A percentile compares a stretch with the other conserved stretches of the same genome.
These are phyloP conservation scores for Salarias fasciatus DNA, from an alignment of 2,797 vertebrate genomes.

Conservation along the genomic window DNA sequence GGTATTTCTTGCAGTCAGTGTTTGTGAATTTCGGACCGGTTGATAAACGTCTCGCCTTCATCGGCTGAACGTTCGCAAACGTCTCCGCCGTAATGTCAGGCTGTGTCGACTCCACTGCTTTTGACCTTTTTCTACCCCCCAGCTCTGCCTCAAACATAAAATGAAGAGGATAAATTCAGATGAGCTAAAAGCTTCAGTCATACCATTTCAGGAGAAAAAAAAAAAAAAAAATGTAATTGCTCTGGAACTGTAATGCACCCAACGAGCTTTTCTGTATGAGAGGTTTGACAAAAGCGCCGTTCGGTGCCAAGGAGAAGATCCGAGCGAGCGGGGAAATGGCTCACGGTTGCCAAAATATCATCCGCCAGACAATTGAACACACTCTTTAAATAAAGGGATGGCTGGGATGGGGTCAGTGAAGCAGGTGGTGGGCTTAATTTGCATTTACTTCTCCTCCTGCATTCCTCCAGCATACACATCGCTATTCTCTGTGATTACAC, in stretches of 20 bases:
- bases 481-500: neutral
- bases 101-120: neutral
- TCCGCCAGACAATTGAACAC: slow-evolving; percentile 43
- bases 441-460: slow-evolving; percentile 35
- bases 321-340: slow-evolving; percentile 13
- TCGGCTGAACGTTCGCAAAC: too few species aligned
- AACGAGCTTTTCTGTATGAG: slow-evolving; percentile 30
- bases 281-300: slow-evolving; percentile 47
- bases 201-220: slow-evolving; percentile 14
- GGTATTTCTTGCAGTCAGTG: too few species aligned
- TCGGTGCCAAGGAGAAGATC: slow-evolving; percentile 34
- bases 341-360: slow-evolving; percentile 43
- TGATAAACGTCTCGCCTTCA: too few species aligned
- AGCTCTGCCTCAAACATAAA: neutral
- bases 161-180: neutral
- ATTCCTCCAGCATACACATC: slow-evolving; percentile 12
- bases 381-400: slow-evolving; percentile 26
- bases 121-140: neutral
- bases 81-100: too few species aligned
- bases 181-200: slow-evolving; percentile 8
- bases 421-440: slow-evolving; percentile 41
- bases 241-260: slow-evolving; percentile 22
- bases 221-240: slow-evolving; percentile 9
- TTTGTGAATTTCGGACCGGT: too few species aligned
- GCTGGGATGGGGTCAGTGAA: slow-evolving; percentile 29